phyloP scores from a whole-genome alignment of 2,888 invertebrate species.

The Psylliodes chrysocephalus region DNA sequence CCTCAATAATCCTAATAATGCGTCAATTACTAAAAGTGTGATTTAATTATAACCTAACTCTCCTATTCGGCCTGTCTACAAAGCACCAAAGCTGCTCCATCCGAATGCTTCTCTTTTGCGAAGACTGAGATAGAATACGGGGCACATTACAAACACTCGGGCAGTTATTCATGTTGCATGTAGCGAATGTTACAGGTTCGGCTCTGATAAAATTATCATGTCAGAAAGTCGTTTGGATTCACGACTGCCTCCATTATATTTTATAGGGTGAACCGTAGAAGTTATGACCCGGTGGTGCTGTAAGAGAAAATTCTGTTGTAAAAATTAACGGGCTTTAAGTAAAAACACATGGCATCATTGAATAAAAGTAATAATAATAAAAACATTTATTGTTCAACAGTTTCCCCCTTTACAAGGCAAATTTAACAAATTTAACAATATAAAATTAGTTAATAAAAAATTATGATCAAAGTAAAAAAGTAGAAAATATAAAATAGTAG shows the following conservation, averaged over 20 bases:
- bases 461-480: no score
- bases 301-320: no score
- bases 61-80: background rate
- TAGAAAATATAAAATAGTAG: no score
- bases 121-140: constrained; percentile 20
- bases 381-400: no score
- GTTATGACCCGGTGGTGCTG: no score
- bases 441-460: no score
- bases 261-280: background rate
- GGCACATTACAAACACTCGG: constrained; percentile 14
- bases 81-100: no score
- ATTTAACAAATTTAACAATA: no score
- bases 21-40: background rate
- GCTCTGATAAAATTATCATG: constrained; percentile 17
- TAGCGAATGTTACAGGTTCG: constrained; percentile 17
- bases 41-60: background rate
- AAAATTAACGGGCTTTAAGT: no score
- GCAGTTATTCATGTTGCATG: constrained; percentile 30
- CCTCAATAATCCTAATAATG: background rate
- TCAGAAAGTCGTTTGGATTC: constrained; percentile 13
- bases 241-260: background rate
- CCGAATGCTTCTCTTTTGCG: constrained; percentile 3
- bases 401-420: no score
- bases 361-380: no score
- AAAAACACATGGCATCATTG: no score